Evolutionary conservation across 1,140 invertebrate species (phyloP).

Genomic region (Wasmannia auropunctata): DNA sequence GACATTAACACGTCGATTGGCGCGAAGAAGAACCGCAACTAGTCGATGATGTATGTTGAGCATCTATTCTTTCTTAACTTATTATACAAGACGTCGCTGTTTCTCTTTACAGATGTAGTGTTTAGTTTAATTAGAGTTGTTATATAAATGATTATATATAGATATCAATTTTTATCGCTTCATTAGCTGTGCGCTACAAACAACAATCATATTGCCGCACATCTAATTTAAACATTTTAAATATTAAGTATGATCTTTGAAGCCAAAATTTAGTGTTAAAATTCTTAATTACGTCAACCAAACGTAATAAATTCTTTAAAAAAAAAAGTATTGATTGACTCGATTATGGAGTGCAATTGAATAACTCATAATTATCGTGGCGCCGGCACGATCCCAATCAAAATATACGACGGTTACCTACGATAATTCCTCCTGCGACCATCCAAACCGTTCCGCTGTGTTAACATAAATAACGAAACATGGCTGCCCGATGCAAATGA

Average conservation of each 20-base stretch:
- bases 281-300: background rate
- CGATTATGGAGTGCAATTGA: background rate
- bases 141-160: background rate
- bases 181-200: background rate
- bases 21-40: background rate
- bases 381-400: background rate
- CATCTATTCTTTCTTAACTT: background rate
- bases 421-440: background rate
- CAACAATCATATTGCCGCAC: background rate
- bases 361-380: background rate
- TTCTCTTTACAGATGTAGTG: background rate
- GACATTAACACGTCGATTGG: background rate
- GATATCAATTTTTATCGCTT: background rate
- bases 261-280: background rate
- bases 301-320: background rate
- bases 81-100: no score
- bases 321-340: background rate
- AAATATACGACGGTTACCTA: background rate
- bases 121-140: background rate
- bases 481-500: background rate
- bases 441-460: background rate
- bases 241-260: background rate
- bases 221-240: background rate
- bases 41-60: background rate
- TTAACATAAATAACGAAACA: slow-evolving; percentile 12